phyloP scores from a whole-genome alignment of 2,888 invertebrate species.

The Drosophila incognita region DNA sequence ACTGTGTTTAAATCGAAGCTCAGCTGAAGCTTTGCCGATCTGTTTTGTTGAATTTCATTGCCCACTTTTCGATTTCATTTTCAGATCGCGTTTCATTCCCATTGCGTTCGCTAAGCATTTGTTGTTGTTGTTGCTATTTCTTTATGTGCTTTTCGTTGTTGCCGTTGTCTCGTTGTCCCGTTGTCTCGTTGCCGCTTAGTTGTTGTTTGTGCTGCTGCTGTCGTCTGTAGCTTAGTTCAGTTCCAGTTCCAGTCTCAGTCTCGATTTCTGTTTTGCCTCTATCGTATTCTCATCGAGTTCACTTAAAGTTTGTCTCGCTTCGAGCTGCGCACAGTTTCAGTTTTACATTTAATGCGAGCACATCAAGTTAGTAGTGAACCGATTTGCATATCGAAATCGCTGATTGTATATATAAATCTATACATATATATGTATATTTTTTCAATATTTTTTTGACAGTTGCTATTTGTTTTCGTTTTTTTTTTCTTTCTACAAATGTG shows the following conservation, averaged over 20 bases:
- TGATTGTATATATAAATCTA: background rate
- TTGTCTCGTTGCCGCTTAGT: conserved; percentile 1
- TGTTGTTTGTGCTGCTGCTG: background rate
- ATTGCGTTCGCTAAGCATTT: conserved; percentile 38
- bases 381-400: conserved; percentile 18
- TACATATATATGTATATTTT: conserved; percentile 6
- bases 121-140: conserved; percentile 7
- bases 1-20: conserved; percentile 13
- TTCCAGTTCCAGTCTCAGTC: conserved; percentile 20
- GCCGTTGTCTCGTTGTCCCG: background rate
- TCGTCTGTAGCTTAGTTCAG: conserved; percentile 33
- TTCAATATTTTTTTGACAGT: conserved; percentile 1
- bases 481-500: background rate
- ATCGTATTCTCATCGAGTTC: conserved; percentile 65
- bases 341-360: conserved; percentile 70
- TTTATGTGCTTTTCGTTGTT: conserved; percentile 6
- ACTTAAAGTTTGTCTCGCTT: conserved; percentile 65
- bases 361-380: conserved; percentile 62
- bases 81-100: conserved; percentile 60
- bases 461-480: background rate
- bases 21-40: conserved; percentile 6
- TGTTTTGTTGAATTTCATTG: conserved; percentile 30
- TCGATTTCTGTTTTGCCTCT: conserved; percentile 17
- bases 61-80: conserved; percentile 47
- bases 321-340: conserved; percentile 68